Evolutionary conservation across 1,140 invertebrate species (phyloP).

Genomic region (Leptopilina boulardi): DNA sequence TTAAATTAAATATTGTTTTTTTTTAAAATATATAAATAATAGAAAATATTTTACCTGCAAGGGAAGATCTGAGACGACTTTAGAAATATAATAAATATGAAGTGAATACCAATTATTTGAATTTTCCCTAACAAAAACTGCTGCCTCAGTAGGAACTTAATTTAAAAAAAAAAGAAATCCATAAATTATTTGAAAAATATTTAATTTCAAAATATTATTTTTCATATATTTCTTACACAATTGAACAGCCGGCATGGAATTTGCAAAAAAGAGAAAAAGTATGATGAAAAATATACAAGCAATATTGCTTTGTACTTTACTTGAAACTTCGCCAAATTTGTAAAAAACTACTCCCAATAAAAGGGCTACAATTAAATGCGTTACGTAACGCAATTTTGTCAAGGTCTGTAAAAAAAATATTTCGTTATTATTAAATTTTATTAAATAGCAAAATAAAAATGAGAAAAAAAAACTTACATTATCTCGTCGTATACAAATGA

Average conservation of each 20-base stretch:
- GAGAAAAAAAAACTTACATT: constrained; percentile 72
- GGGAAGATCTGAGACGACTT: constrained; percentile 90
- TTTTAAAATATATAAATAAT: constrained; percentile 16
- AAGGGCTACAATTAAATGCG: constrained; percentile 85
- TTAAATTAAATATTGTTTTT: constrained; percentile 23
- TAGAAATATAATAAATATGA: constrained; percentile 88
- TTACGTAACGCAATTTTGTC: constrained; percentile 83
- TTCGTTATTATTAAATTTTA: background rate
- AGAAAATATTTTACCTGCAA: constrained; percentile 81
- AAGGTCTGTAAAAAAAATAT: constrained; percentile 77
- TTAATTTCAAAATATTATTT: background rate
- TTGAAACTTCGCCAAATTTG: constrained; percentile 87
- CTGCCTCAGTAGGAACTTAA: constrained; percentile 86
- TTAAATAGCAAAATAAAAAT: background rate
- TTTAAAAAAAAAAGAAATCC: background rate
- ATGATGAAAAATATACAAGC: constrained; percentile 90
- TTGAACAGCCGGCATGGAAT: constrained; percentile 91
- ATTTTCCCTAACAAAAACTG: constrained; percentile 91
- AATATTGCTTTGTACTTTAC: constrained; percentile 86
- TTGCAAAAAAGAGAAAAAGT: constrained; percentile 90
- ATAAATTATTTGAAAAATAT: background rate
- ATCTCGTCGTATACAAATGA: constrained; percentile 80
- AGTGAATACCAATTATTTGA: constrained; percentile 94
- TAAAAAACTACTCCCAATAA: constrained; percentile 89
- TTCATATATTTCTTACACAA: constrained; percentile 85